These are phyloP conservation scores for Tauraco erythrolophus DNA, from an alignment of 2,113 vertebrate genomes.

Conservation along the genomic window DNA sequence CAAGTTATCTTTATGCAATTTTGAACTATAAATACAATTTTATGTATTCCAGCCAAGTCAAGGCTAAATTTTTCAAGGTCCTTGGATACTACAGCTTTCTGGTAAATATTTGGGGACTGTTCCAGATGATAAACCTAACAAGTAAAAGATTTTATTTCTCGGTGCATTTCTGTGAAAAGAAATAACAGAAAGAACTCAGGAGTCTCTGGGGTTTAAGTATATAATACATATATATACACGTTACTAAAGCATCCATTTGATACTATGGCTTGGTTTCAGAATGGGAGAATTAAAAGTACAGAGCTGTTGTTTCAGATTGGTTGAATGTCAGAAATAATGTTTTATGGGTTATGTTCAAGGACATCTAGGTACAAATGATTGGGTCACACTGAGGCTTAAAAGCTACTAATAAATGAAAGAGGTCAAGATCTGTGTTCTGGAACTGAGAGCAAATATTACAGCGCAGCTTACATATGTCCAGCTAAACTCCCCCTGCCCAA, in stretches of 20 bases:
- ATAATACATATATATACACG: too few relatives aligned
- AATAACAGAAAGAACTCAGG: not conserved
- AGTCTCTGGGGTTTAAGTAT: not conserved
- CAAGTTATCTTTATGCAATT: not conserved
- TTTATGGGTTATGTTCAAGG: not conserved
- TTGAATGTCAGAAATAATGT: not conserved
- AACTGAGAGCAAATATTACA: not conserved
- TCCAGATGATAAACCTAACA: not conserved
- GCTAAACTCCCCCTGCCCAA: not conserved
- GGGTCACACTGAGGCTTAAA: not conserved
- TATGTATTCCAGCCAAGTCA: not conserved
- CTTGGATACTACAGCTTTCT: not conserved
- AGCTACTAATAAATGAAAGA: not conserved
- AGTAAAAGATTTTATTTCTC: not conserved
- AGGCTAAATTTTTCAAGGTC: not conserved
- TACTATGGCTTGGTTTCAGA: not conserved
- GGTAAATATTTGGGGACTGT: not conserved
- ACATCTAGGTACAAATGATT: not conserved
- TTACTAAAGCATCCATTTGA: not conserved
- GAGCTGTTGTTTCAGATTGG: not conserved
- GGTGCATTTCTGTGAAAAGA: not conserved
- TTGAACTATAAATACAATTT: not conserved
- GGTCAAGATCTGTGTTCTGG: not conserved
- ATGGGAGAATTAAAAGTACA: not conserved
- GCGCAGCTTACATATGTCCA: not conserved